phyloP scores from a whole-genome alignment of 2,797 vertebrate species.

The Cheirogaleus major region DNA sequence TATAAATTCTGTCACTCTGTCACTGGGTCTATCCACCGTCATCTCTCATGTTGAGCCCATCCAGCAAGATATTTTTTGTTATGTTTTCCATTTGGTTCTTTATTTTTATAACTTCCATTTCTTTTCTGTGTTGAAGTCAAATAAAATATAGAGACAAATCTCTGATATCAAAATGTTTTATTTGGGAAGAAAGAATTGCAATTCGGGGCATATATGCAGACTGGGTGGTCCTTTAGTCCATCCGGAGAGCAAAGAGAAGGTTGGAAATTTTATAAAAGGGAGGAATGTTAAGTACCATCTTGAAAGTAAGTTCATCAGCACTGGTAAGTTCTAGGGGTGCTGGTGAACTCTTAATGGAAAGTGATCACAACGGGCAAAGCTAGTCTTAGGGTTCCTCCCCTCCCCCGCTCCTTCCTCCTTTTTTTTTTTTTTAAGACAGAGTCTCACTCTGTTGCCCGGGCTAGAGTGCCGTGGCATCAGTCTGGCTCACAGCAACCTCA shows the following conservation, averaged over 20 bases:
- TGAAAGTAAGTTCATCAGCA: not conserved
- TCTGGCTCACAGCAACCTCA: no score
- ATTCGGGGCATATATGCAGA: not conserved
- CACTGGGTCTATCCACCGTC: not conserved
- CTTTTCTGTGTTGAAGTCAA: no score
- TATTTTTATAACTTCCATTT: not conserved
- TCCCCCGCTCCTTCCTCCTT: no score
- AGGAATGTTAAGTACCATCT: not conserved
- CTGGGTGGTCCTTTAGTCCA: not conserved
- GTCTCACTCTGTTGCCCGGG: no score
- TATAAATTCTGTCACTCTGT: not conserved
- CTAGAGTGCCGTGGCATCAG: no score
- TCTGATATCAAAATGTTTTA: not conserved
- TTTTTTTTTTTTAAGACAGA: no score
- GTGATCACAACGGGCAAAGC: not conserved
- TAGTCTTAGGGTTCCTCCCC: not conserved
- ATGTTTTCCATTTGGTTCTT: not conserved
- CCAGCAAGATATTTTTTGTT: not conserved
- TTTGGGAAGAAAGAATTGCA: not conserved
- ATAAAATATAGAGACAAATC: not conserved
- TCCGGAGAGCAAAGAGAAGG: not conserved
- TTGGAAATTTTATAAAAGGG: not conserved
- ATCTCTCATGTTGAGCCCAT: not conserved
- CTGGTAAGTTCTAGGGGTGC: not conserved
- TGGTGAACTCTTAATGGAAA: not conserved